Evolutionary conservation across 1,140 invertebrate genomes (phyloP).

Genomic region (Melanaphis sacchari): DNA sequence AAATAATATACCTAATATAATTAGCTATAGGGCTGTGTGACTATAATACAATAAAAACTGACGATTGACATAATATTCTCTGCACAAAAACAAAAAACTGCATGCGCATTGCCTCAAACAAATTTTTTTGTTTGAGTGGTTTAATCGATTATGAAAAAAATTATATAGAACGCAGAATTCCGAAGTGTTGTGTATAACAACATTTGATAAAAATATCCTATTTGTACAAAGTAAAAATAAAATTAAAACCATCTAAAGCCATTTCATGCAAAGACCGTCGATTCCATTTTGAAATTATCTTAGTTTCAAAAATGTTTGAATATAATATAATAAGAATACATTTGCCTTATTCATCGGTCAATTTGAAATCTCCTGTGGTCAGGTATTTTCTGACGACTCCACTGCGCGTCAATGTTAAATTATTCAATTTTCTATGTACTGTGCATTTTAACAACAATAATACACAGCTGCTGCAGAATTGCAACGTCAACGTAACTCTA

Average conservation of each 20-base stretch:
- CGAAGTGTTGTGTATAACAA: no score
- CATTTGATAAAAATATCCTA: no score
- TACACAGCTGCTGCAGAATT: neutral
- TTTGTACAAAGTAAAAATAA: no score
- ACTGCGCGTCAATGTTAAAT: neutral
- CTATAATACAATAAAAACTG: neutral
- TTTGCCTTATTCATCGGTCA: neutral
- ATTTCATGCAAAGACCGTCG: neutral
- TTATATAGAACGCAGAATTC: neutral
- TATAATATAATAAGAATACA: neutral
- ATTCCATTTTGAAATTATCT: neutral
- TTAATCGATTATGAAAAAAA: neutral
- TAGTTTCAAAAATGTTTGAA: neutral
- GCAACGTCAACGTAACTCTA: neutral
- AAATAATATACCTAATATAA: neutral
- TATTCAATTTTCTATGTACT: neutral
- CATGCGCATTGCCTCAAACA: neutral
- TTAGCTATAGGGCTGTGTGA: neutral
- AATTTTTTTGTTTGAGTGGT: neutral
- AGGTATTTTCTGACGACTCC: neutral
- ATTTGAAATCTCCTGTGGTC: neutral
- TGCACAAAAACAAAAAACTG: neutral
- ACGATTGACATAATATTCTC: neutral
- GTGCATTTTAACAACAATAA: neutral
- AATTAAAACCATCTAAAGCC: no score